A percentile compares a stretch with the other conserved stretches of the same genome.
phyloP scores from a whole-genome alignment of 92 coral and sea anemone genomes.

The Parazoanthus swiftii region DNA sequence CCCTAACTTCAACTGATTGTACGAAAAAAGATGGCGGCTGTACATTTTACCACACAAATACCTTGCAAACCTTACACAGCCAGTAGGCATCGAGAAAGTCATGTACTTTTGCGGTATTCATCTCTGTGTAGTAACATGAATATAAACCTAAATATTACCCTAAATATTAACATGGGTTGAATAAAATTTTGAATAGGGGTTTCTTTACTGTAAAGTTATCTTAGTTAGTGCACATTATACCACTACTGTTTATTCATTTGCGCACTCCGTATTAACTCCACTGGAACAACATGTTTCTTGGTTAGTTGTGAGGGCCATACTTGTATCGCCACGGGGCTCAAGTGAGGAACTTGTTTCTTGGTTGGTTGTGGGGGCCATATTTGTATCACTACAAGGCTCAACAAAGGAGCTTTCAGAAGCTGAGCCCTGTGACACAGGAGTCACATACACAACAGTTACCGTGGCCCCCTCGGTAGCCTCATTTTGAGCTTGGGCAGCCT shows the following conservation, averaged over 20 bases:
- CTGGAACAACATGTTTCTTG: neutral
- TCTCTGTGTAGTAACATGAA: no score
- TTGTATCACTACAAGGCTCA: neutral
- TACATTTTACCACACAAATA: no score
- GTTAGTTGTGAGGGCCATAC: neutral
- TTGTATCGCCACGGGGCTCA: neutral
- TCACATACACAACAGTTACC: slow-evolving; percentile 15
- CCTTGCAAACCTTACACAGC: no score
- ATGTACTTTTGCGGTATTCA: no score
- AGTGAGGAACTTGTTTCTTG: neutral
- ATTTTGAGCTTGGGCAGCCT: neutral
- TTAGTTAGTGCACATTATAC: neutral
- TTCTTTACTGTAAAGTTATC: neutral
- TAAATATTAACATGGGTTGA: no score
- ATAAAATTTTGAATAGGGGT: no score
- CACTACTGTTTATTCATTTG: neutral
- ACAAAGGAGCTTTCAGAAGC: neutral
- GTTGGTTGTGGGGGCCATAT: neutral
- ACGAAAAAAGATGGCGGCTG: no score
- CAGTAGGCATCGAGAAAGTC: no score
- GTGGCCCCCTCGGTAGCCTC: neutral
- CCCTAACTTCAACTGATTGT: no score
- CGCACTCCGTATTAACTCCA: neutral
- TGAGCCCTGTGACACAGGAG: neutral
- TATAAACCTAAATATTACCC: no score